Conservation (phyloP, 2,113 vertebrate genomes). For the Daphoenositta chrysoptera region DNA sequence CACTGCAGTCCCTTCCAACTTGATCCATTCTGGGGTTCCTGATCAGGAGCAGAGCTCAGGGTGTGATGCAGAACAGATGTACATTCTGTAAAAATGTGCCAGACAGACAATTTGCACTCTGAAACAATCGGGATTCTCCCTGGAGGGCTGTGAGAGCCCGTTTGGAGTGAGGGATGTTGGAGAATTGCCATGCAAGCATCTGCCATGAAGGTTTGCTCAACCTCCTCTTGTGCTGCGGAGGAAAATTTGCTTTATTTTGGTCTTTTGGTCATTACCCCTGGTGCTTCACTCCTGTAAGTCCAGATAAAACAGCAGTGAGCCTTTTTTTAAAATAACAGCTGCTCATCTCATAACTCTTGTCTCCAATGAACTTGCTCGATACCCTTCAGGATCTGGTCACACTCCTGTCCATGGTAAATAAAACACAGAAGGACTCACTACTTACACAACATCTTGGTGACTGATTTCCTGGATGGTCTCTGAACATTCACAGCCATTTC, state of each 20-base stretch:
- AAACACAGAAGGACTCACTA: not conserved
- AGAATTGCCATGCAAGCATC: not conserved
- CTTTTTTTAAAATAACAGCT: not conserved
- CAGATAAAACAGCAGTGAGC: not conserved
- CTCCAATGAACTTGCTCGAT: not conserved
- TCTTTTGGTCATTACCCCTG: not conserved
- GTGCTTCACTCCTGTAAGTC: not conserved
- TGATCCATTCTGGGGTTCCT: not conserved
- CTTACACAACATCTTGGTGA: slow-evolving; percentile 80
- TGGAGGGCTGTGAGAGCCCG: not conserved
- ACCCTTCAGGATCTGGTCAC: not conserved
- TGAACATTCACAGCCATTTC: slow-evolving; percentile 69
- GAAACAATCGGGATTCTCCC: not conserved
- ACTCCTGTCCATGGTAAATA: not conserved
- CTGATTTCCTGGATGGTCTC: slow-evolving; percentile 72
- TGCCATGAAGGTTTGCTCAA: not conserved
- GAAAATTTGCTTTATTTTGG: not conserved
- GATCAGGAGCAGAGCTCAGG: not conserved
- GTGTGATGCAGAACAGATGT: not conserved
- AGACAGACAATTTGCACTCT: not conserved
- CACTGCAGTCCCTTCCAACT: not conserved
- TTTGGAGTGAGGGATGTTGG: not conserved
- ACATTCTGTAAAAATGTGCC: not conserved
- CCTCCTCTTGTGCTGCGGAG: not conserved
- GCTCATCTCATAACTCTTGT: not conserved